Percentiles rank a stretch among this genome's conserved stretches.
Evolutionary conservation across 2,113 vertebrate species (phyloP).

Genomic region (Sinocyclocheilus rhinocerous): DNA sequence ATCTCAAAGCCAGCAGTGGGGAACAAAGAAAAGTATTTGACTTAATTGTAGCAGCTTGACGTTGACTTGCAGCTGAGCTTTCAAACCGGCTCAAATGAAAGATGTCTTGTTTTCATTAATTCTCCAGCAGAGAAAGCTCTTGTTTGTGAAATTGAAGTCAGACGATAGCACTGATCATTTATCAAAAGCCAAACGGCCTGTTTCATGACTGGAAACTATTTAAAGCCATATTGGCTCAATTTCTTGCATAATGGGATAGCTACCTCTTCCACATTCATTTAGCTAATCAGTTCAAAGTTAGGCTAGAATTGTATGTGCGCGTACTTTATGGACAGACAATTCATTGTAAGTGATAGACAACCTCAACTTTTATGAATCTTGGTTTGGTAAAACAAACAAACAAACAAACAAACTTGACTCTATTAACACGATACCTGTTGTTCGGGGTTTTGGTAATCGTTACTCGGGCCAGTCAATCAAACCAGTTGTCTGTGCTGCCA

Average conservation of each 20-base stretch:
- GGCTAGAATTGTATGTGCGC: too few species aligned
- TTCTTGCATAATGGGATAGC: background rate
- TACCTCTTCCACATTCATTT: background rate
- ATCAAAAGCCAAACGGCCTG: conserved; percentile 25
- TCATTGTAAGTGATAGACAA: background rate
- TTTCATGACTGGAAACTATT: conserved; percentile 10
- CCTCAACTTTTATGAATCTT: background rate
- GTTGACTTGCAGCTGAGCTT: conserved; percentile 79
- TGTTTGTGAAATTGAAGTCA: conserved; percentile 46
- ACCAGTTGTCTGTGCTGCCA: conserved; percentile 41
- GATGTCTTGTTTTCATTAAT: conserved; percentile 90
- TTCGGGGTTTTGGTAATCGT: background rate
- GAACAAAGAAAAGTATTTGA: conserved; percentile 85
- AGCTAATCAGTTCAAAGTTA: background rate
- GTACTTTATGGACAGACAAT: too few species aligned
- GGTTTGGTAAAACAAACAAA: too few species aligned
- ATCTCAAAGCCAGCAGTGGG: conserved; percentile 89
- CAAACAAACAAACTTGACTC: too few species aligned
- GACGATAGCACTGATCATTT: conserved; percentile 25
- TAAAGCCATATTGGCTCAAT: background rate
- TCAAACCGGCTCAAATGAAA: conserved; percentile 89
- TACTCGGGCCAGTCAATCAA: too few species aligned
- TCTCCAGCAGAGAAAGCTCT: conserved; percentile 72
- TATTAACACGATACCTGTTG: background rate
- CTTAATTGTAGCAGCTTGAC: conserved; percentile 84